These are phyloP conservation scores for Lycophotia porphyrea DNA, from an alignment of 2,888 invertebrate genomes.

Conservation along the genomic window DNA sequence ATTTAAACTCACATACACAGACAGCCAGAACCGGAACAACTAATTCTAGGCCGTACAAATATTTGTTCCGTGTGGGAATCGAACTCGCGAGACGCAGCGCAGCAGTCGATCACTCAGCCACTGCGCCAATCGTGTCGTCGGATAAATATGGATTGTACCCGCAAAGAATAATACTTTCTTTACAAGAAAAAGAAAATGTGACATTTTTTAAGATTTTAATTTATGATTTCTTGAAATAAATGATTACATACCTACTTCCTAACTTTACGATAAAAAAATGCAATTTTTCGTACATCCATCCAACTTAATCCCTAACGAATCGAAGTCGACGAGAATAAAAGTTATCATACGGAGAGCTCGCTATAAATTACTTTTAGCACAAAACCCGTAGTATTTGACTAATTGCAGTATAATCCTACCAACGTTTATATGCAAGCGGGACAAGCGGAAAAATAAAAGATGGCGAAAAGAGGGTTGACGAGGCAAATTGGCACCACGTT, in stretches of 20 bases:
- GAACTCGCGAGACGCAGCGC: too few species aligned
- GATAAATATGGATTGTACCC: too few species aligned
- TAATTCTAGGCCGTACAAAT: too few species aligned
- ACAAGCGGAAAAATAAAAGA: constrained; percentile 55
- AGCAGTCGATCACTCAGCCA: too few species aligned
- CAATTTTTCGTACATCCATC: not conserved
- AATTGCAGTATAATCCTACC: constrained; percentile 65
- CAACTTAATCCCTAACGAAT: constrained; percentile 6
- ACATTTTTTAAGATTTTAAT: not conserved
- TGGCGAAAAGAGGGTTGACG: constrained; percentile 58
- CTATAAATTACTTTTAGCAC: constrained; percentile 42
- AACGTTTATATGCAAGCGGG: constrained; percentile 56
- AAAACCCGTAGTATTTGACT: constrained; percentile 52
- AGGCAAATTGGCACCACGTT: constrained; percentile 71
- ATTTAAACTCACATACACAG: too few species aligned
- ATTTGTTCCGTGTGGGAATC: too few species aligned
- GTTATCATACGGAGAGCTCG: constrained; percentile 1
- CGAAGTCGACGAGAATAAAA: too few species aligned
- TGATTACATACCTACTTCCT: not conserved
- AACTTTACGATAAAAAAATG: not conserved
- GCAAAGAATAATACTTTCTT: not conserved
- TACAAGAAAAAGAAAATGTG: not conserved
- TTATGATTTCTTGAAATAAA: not conserved
- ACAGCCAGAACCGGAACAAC: too few species aligned
- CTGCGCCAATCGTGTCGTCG: too few species aligned